Conservation (phyloP, 2,888 invertebrate species). For the Holacanthella duospinosa region DNA sequence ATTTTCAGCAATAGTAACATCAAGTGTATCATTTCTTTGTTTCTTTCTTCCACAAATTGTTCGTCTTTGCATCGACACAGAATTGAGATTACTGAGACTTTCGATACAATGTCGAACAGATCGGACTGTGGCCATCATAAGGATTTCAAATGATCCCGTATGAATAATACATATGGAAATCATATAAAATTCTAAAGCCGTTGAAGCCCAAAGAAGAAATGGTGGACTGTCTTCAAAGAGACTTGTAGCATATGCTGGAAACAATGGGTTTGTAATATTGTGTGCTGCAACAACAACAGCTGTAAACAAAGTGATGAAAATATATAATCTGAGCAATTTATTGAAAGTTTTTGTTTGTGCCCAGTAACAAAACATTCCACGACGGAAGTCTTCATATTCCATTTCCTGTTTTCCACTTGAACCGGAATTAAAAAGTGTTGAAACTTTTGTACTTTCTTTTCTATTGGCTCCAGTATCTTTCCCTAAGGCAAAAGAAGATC, state of each 20-base stretch:
- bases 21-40: constrained; percentile 36
- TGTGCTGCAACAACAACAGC: constrained; percentile 25
- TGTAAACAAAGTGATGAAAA: constrained; percentile 23
- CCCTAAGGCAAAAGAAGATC: constrained; percentile 11
- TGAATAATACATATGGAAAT: constrained; percentile 23
- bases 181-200: constrained; percentile 35
- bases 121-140: constrained; percentile 35
- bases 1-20: constrained; percentile 37
- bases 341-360: constrained; percentile 25
- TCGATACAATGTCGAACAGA: constrained; percentile 36
- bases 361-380: constrained; percentile 33
- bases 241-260: constrained; percentile 21
- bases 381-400: constrained; percentile 35
- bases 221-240: constrained; percentile 1
- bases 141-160: constrained; percentile 33
- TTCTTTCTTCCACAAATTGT: constrained; percentile 35
- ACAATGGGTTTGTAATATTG: constrained; percentile 19
- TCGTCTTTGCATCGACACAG: constrained; percentile 33
- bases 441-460: constrained; percentile 27
- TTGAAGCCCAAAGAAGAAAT: constrained; percentile 20
- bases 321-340: constrained; percentile 25
- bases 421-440: constrained; percentile 28
- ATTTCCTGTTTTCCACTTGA: constrained; percentile 29
- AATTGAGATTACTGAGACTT: constrained; percentile 25
- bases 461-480: constrained; percentile 18